These are phyloP conservation scores for Apus apus DNA, from an alignment of 2,113 vertebrate genomes.

Conservation along the genomic window DNA sequence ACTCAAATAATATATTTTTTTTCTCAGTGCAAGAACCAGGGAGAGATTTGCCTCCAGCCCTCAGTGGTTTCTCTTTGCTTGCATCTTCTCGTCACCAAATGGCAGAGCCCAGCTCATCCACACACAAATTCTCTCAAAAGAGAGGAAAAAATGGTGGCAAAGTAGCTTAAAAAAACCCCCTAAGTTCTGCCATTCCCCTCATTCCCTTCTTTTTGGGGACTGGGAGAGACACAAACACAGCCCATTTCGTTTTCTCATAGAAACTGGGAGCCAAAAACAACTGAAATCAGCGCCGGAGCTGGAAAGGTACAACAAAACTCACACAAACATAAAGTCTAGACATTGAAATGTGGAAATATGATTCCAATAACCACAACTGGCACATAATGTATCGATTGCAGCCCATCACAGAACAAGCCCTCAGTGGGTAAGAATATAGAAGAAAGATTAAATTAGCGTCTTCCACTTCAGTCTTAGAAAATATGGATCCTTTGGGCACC, in stretches of 20 bases:
- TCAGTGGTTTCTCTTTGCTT: not conserved
- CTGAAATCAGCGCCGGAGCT: slow-evolving; percentile 46
- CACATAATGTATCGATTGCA: slow-evolving; percentile 23
- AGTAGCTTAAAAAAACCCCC: not conserved
- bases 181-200: not conserved
- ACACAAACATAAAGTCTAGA: slow-evolving; percentile 66
- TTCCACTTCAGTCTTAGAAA: not conserved
- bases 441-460: not conserved
- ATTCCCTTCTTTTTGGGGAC: not conserved
- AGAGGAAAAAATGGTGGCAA: not conserved
- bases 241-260: slow-evolving; percentile 26
- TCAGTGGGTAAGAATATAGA: not conserved
- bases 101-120: not conserved
- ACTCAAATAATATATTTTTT: not conserved
- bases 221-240: slow-evolving; percentile 20
- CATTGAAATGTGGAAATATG: slow-evolving; percentile 68
- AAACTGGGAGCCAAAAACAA: slow-evolving; percentile 61
- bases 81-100: not conserved
- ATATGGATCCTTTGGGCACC: slow-evolving; percentile 4
- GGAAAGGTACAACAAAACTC: slow-evolving; percentile 66
- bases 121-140: not conserved
- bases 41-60: not conserved
- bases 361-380: slow-evolving; percentile 65
- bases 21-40: not conserved
- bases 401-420: not conserved